Percentiles rank a stretch among this genome's conserved stretches.
phyloP scores from a whole-genome alignment of 1,140 invertebrate species.

The Zeugodacus cucurbitae region DNA sequence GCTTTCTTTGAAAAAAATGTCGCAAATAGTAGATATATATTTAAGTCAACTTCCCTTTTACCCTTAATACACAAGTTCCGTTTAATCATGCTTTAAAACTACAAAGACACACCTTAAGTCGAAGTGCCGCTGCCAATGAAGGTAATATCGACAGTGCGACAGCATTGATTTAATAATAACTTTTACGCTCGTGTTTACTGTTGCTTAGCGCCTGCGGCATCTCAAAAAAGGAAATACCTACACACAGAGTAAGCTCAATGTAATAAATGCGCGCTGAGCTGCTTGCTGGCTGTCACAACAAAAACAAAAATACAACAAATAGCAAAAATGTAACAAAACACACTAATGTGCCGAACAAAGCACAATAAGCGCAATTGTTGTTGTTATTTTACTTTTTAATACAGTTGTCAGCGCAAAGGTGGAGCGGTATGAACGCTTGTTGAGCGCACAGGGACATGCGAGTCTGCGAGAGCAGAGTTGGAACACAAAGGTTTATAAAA shows the following conservation, averaged over 20 bases:
- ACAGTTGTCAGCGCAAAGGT: neutral
- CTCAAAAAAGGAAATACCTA: neutral
- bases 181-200: neutral
- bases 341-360: conserved; percentile 4
- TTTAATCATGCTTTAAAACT: neutral
- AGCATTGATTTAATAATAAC: neutral
- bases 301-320: no score
- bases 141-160: neutral
- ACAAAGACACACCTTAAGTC: neutral
- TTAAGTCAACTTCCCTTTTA: neutral
- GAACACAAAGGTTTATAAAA: neutral
- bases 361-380: neutral
- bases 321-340: neutral
- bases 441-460: neutral
- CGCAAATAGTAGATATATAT: neutral
- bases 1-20: neutral
- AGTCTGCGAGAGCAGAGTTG: neutral
- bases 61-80: neutral
- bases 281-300: neutral
- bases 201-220: neutral
- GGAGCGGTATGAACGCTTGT: neutral
- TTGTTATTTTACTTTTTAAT: neutral
- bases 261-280: conserved; percentile 12
- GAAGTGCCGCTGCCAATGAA: neutral
- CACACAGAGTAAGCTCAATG: neutral